Evolutionary conservation across 2,888 invertebrate genomes (phyloP).

Genomic region (Neria commutata): DNA sequence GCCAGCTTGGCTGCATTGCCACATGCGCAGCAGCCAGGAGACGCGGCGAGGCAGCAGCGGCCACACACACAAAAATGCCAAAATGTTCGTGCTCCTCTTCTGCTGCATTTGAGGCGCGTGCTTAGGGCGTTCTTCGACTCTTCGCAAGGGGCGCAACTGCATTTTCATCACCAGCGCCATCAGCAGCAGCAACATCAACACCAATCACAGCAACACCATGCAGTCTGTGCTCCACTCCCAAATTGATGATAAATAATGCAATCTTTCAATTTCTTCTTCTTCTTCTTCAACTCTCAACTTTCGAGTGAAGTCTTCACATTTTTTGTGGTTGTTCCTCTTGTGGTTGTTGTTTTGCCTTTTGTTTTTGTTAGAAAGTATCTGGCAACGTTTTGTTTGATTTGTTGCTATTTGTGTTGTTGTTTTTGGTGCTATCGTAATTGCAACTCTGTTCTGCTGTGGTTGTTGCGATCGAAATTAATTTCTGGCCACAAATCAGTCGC

Average conservation of each 20-base stretch:
- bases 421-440: not conserved
- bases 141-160: not conserved
- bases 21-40: no score
- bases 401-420: not conserved
- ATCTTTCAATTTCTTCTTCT: not conserved
- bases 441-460: not conserved
- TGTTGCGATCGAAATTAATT: not conserved
- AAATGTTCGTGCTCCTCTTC: no score
- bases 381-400: not conserved
- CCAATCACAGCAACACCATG: not conserved
- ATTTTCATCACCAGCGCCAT: not conserved
- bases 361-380: no score
- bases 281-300: no score
- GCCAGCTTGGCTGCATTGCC: not conserved
- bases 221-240: not conserved
- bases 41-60: no score
- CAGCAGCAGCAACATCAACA: conserved; percentile 8
- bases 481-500: not conserved
- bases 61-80: no score
- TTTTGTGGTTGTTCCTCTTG: not conserved
- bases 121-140: not conserved
- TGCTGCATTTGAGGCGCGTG: not conserved
- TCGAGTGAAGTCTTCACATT: no score
- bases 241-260: conserved; percentile 5
- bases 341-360: not conserved